Evolutionary conservation across 2,113 vertebrate genomes (phyloP).

Genomic region (Aphyosemion australe): DNA sequence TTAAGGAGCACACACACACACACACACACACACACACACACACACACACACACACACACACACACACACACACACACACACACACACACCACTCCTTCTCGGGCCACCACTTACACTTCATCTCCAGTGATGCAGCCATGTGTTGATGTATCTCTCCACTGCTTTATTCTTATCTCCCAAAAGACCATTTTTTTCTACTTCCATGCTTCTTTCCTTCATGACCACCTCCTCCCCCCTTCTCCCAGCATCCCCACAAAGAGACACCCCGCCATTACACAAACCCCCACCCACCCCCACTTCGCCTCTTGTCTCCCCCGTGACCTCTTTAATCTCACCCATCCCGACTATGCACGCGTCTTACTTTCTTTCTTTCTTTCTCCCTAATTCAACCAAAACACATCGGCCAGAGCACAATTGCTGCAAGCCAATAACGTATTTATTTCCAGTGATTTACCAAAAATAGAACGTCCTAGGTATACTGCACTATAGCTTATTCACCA

Average conservation of each 20-base stretch:
- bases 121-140: constrained; percentile 55
- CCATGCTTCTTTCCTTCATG: constrained; percentile 29
- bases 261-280: not conserved
- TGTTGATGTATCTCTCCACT: constrained; percentile 39
- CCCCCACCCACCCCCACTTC: constrained; percentile 2
- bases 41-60: constrained; percentile 10
- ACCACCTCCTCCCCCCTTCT: constrained; percentile 1
- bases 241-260: constrained; percentile 20
- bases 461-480: not conserved
- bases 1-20: not conserved
- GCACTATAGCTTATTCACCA: constrained; percentile 12
- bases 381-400: constrained; percentile 12
- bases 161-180: constrained; percentile 50
- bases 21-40: constrained; percentile 6
- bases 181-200: constrained; percentile 36
- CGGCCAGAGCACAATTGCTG: constrained; percentile 1
- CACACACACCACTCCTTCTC: constrained; percentile 28
- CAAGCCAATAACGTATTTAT: constrained; percentile 31
- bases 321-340: constrained; percentile 53
- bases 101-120: constrained; percentile 38
- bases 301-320: constrained; percentile 18
- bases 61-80: constrained; percentile 19
- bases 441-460: constrained; percentile 13
- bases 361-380: constrained; percentile 24
- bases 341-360: constrained; percentile 2